Evolutionary conservation across 2,797 vertebrate species (phyloP).

Genomic region (Presbytis comata): DNA sequence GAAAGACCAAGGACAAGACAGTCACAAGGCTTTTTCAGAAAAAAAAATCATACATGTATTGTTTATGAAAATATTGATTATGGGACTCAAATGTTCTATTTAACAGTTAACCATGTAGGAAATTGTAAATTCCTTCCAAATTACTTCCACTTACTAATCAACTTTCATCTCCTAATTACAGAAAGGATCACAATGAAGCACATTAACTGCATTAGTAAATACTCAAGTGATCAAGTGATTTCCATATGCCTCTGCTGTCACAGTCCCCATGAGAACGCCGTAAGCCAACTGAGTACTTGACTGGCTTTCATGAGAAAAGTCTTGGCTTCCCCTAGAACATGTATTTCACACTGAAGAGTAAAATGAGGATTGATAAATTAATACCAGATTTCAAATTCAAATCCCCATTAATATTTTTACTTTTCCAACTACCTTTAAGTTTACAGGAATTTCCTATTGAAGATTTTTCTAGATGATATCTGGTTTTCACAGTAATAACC

Average conservation of each 20-base stretch:
- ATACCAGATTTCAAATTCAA: constrained; percentile 38
- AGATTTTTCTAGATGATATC: neutral
- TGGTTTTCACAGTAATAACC: neutral
- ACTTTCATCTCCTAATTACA: neutral
- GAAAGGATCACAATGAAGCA: constrained; percentile 42
- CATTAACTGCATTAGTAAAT: neutral
- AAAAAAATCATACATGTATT: neutral
- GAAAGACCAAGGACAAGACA: neutral
- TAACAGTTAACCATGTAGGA: neutral
- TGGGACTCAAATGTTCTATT: neutral
- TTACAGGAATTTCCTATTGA: neutral
- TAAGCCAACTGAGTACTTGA: neutral
- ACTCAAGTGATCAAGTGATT: neutral
- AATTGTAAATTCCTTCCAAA: neutral
- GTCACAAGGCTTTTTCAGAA: neutral
- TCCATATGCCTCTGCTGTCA: neutral
- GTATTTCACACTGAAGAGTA: neutral
- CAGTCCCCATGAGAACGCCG: rapidly evolving
- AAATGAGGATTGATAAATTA: neutral
- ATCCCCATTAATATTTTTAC: constrained; percentile 25
- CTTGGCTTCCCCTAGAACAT: neutral
- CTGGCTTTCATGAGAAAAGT: neutral
- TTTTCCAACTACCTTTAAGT: neutral
- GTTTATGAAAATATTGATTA: constrained; percentile 11
- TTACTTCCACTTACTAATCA: constrained; percentile 39